Base-by-base conservation (phyloP, 2,797 vertebrate genomes). In the Cyprinodon diabolis region DNA sequence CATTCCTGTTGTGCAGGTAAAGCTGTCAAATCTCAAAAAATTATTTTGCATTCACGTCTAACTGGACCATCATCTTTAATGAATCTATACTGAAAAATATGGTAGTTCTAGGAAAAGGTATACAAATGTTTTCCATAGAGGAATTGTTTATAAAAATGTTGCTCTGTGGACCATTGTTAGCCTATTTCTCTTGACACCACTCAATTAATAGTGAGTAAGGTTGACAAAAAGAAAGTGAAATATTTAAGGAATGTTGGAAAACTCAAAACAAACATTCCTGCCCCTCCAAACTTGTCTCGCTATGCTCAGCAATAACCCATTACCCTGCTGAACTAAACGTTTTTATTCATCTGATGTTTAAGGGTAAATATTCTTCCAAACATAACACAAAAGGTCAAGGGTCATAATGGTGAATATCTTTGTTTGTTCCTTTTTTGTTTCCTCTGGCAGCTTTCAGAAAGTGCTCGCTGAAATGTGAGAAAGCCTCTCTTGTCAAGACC, bases 311-410 rank as follows among this genome's bases (percentile, higher is more conserved):
- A 68, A 77, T 2, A 35, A 66, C 35, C 69, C 4, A 37, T 74
- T 47, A 69, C 75, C 78, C 76, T 58, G 70, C 78, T 69, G 66
- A 78, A 69, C 51, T 52, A 70, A 60, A 69, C 55, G 1, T 0
- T 66, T 43, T 66, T 76, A 51, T 85, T 85, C 82, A 78, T 35
- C 78, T 75, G 35, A 48, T 66, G 75, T 83, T 84, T 80, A 75
- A 81, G 74, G 81, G 83, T 84, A 87, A 86, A 86, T 81, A 84
- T 74, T 77, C 72, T 65, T 71, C 72, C 69, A 84, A 83, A 84
- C 86, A 80, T 48, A 63, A 89, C 86, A 80, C 62, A 51, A 15
- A 35, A 73, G 87, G 88, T 87, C 88, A 88, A 49, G 11, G 76
- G 87, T 87, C 84, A 77, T 6, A 0, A 4, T 6, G 69, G 74